A percentile compares a stretch with the other conserved stretches of the same genome.
Conservation (phyloP, 2,797 vertebrate genomes). For the Rallus crepitans region DNA sequence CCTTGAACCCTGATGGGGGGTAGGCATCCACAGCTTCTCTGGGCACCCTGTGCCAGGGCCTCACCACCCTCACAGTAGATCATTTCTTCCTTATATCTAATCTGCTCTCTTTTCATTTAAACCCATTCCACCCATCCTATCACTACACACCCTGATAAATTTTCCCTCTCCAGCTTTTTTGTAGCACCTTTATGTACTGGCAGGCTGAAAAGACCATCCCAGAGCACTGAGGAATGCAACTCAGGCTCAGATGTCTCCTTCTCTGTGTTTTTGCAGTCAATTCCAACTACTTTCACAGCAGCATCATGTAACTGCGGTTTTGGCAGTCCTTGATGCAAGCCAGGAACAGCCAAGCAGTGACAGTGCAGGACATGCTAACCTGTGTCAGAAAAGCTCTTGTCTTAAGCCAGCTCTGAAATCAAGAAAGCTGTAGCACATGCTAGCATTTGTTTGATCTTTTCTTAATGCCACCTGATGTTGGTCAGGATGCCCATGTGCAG, state of each 20-base stretch:
- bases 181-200: too few relatives aligned
- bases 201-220: background rate
- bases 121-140: too few relatives aligned
- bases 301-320: accelerated
- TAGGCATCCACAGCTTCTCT: too few relatives aligned
- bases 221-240: background rate
- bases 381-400: background rate
- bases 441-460: background rate
- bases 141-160: too few relatives aligned
- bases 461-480: background rate
- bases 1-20: too few relatives aligned
- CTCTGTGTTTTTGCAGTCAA: background rate
- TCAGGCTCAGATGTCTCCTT: background rate
- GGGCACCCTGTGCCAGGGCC: too few relatives aligned
- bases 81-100: too few relatives aligned
- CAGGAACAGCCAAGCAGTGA: background rate
- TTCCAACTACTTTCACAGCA: background rate
- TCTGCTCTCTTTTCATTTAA: too few relatives aligned
- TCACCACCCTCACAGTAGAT: too few relatives aligned
- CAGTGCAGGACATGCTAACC: accelerated
- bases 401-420: background rate
- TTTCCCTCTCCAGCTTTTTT: too few relatives aligned
- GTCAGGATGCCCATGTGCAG: background rate
- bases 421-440: background rate
- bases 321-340: background rate